These are phyloP conservation scores for Manis crassicaudata DNA, from an alignment of 2,797 vertebrate genomes.

Conservation along the genomic window DNA sequence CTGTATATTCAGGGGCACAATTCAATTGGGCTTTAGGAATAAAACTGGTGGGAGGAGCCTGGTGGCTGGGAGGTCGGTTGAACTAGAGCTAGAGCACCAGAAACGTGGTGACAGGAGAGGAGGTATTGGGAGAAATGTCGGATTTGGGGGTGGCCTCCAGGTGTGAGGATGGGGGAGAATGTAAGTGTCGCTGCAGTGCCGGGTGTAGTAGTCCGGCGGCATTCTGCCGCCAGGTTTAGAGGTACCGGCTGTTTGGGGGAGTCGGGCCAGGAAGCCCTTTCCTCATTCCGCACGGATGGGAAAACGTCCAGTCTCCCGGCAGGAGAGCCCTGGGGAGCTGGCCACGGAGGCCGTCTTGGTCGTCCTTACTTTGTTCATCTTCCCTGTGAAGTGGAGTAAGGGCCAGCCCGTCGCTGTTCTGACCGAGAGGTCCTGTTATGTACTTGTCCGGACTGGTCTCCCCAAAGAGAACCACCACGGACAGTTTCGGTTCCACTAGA, in stretches of 20 bases:
- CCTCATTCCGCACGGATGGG: not conserved
- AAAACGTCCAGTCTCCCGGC: not conserved
- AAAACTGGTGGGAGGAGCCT: not conserved
- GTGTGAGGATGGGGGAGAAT: not conserved
- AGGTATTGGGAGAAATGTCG: rapidly evolving
- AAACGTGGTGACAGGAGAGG: not conserved
- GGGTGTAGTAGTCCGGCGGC: not conserved
- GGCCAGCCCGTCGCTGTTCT: not conserved
- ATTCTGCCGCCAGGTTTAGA: not conserved
- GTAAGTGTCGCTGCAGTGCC: not conserved
- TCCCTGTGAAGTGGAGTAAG: not conserved
- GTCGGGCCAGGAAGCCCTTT: not conserved
- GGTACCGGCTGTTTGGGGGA: not conserved
- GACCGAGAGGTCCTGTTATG: not conserved
- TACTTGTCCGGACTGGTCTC: not conserved
- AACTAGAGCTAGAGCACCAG: not conserved
- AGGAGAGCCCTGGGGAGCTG: not conserved
- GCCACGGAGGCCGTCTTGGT: not conserved
- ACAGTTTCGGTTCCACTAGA: not conserved
- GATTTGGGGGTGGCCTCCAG: not conserved
- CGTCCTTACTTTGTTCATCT: not conserved
- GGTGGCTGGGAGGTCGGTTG: not conserved
- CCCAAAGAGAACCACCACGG: not conserved
- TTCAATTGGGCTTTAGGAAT: not conserved
- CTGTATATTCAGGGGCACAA: not conserved